These are phyloP conservation scores for Enchytraeus crypticus DNA, from an alignment of 2,888 invertebrate genomes.

Conservation along the genomic window DNA sequence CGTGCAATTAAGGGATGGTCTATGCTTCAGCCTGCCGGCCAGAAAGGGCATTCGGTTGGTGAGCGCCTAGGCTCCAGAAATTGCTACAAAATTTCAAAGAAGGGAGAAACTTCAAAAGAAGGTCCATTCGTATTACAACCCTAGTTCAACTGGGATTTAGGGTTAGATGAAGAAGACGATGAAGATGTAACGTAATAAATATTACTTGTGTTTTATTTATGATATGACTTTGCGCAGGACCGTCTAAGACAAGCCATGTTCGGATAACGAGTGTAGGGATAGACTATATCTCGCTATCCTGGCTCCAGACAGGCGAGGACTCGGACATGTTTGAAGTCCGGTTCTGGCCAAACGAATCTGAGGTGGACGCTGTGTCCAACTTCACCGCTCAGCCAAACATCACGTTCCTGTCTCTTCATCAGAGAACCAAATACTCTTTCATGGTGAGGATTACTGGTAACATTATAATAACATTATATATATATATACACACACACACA, in stretches of 20 bases:
- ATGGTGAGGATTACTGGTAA: background rate
- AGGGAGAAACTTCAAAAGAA: too few species aligned
- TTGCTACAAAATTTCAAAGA: too few species aligned
- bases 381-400: background rate
- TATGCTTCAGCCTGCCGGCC: too few species aligned
- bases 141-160: too few species aligned
- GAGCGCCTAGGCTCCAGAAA: too few species aligned
- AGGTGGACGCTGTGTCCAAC: background rate
- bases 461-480: background rate
- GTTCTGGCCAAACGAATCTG: background rate
- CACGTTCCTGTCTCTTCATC: background rate
- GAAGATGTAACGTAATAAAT: too few species aligned
- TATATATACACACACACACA: too few species aligned
- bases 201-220: too few species aligned
- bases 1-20: too few species aligned
- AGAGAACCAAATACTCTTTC: slow-evolving; percentile 1
- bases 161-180: too few species aligned
- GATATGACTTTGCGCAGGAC: background rate
- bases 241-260: background rate
- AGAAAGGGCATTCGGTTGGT: too few species aligned
- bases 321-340: background rate
- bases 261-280: slow-evolving; percentile 1
- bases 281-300: background rate
- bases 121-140: too few species aligned
- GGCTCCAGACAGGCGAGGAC: background rate